Percentiles rank a stretch among this genome's conserved stretches.
These are phyloP conservation scores for Alexandromys fortis DNA, from an alignment of 2,113 vertebrate species.

Conservation along the genomic window DNA sequence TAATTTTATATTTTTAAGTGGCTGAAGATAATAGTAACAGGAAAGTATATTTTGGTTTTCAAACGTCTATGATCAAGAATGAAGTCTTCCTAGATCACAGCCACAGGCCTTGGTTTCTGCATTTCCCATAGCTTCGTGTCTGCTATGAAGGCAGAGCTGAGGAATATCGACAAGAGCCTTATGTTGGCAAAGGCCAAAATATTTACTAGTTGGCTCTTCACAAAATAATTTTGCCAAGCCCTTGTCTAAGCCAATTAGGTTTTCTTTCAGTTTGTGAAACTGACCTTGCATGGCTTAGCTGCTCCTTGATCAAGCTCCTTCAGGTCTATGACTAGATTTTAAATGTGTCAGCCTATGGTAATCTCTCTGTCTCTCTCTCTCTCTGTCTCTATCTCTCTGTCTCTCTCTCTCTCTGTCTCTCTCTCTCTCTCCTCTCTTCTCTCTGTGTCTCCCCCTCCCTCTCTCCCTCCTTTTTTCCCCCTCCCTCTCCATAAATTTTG, in stretches of 20 bases:
- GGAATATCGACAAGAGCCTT: neutral
- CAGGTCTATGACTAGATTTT: conserved; percentile 27
- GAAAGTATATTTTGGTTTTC: neutral
- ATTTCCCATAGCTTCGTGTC: neutral
- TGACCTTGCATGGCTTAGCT: neutral
- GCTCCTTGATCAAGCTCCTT: conserved; percentile 28
- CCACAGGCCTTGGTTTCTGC: neutral
- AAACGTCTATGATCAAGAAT: neutral
- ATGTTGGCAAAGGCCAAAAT: neutral
- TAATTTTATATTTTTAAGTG: neutral
- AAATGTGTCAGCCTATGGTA: neutral
- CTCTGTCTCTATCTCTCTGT: neutral
- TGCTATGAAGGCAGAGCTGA: neutral
- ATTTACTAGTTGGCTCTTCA: conserved; percentile 38
- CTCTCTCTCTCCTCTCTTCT: too few relatives aligned
- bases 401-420: neutral
- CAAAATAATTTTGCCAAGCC: conserved; percentile 42
- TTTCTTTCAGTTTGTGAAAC: conserved; percentile 63
- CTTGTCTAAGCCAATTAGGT: conserved; percentile 57
- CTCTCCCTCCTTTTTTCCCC: neutral
- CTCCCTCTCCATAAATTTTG: neutral
- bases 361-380: neutral
- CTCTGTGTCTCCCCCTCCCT: neutral
- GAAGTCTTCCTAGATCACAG: neutral
- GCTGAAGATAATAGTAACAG: neutral